Evolutionary conservation across 2,888 invertebrate genomes (phyloP), one percentile per base, ranked within the genome.

Genomic region (Homarus gammarus): DNA sequence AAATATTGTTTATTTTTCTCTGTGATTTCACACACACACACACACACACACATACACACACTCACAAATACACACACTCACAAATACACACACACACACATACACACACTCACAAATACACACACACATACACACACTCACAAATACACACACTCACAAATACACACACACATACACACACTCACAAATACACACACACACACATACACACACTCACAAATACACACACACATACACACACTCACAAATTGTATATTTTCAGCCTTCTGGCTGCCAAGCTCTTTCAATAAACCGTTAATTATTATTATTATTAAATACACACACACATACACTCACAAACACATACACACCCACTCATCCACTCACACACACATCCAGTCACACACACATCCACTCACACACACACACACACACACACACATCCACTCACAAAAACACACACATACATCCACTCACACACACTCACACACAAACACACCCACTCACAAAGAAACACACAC

Each of bases 171-270:
- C 31, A 73, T 8, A 73, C 31, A 73, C 5, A 73, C 31, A 73
- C 31, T 8, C 38, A 40, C n/a, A 75, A 8, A 75, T 40, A 75
- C 8, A 75, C 44, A 40, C 27, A 75, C 6, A 75, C 38, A 33
- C 31, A 73, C 38, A 73, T 8, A 33, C 31, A 27, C 31, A 73
- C 22, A 73, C 31, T 31, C 31, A 73, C 31, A 36, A 31, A 73
- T 73, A 73, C 31, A 73, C 31, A 73, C 31, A 73, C 31, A 36
- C 31, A 73, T 73, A 73, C 31, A 73, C 31, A 73, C 22, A 36
- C 22, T 31, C 31, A 73, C 31, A 73, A 31, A n/a, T n/a, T n/a
- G n/a, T n/a, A n/a, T n/a, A n/a, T n/a, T n/a, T n/a, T n/a, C n/a
- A n/a, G n/a, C n/a, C n/a, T n/a, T n/a, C n/a, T n/a, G n/a, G n/a